These are phyloP conservation scores for Anhinga rufa DNA, from an alignment of 2,113 vertebrate genomes.

Conservation along the genomic window DNA sequence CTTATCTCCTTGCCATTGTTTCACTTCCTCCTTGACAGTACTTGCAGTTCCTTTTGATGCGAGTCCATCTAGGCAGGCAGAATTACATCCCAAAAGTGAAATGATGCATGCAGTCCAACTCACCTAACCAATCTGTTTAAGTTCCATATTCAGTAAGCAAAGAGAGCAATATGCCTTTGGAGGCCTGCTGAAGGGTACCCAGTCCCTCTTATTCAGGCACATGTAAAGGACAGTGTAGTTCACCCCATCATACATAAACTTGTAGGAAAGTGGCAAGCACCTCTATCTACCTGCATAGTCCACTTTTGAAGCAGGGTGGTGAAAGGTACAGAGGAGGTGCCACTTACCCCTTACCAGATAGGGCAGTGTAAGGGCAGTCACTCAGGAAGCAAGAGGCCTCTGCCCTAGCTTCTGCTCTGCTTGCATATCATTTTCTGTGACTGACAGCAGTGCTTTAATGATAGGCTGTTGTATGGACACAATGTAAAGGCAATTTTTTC, in stretches of 20 bases:
- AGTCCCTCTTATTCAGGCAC: background rate
- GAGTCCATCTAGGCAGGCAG: background rate
- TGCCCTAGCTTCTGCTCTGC: background rate
- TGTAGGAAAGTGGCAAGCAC: background rate
- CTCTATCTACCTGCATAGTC: background rate
- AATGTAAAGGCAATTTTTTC: background rate
- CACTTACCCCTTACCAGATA: background rate
- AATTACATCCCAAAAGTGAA: background rate
- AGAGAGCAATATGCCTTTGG: background rate
- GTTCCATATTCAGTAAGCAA: background rate
- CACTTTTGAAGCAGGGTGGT: background rate
- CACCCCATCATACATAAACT: background rate
- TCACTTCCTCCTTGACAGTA: background rate
- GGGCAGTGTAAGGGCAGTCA: background rate
- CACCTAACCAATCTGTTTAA: background rate
- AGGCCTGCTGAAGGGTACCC: background rate
- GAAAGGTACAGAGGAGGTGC: background rate
- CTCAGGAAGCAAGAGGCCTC: background rate
- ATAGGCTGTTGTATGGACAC: background rate
- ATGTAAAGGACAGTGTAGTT: background rate
- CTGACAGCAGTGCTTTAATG: background rate
- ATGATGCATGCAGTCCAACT: background rate
- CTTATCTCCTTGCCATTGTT: slow-evolving; percentile 37
- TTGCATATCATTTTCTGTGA: background rate
- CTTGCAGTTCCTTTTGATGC: slow-evolving; percentile 8